These are phyloP conservation scores for Anguilla anguilla DNA, from an alignment of 2,797 vertebrate genomes.

Conservation along the genomic window DNA sequence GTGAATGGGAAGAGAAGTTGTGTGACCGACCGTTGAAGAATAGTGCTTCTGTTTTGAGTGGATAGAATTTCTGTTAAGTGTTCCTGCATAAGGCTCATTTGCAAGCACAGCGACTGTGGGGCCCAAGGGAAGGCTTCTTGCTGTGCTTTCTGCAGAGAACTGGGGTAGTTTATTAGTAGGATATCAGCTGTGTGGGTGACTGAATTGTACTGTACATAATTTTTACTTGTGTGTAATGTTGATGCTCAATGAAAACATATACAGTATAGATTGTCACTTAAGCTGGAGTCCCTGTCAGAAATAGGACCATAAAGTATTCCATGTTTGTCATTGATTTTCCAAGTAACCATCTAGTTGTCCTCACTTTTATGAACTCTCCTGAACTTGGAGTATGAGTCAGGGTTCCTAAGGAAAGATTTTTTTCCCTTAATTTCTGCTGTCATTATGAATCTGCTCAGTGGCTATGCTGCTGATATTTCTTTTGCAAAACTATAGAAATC, in stretches of 20 bases:
- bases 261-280: background rate
- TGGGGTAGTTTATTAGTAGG: background rate
- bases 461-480: conserved; percentile 11
- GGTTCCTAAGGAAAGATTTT: background rate
- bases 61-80: conserved; percentile 3
- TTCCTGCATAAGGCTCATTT: background rate
- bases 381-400: background rate
- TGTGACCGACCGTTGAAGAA: background rate
- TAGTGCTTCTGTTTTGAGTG: background rate
- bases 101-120: background rate
- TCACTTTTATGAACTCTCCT: background rate
- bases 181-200: background rate
- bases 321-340: background rate
- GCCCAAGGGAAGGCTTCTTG: background rate
- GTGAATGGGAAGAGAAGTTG: background rate
- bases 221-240: background rate
- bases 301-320: background rate
- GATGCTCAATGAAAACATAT: background rate
- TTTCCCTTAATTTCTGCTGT: background rate
- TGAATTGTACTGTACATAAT: background rate
- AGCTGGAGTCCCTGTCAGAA: background rate
- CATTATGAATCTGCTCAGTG: background rate
- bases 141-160: background rate
- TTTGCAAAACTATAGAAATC: conserved; percentile 9
- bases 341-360: background rate